phyloP scores from a whole-genome alignment of 1,140 invertebrate species.

The Paralvinella palmiformis region DNA sequence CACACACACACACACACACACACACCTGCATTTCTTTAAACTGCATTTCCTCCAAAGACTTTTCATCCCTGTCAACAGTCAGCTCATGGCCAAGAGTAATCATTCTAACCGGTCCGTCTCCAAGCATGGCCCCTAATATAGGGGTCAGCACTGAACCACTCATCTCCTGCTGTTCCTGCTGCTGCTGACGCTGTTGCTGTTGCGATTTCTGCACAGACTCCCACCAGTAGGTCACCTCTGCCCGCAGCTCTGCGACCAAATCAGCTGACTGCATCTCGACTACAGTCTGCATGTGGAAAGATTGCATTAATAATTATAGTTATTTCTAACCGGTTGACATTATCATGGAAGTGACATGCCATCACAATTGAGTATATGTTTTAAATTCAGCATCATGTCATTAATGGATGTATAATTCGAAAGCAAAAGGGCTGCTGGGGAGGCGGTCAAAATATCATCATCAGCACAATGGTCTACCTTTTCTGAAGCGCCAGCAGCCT shows the following conservation, averaged over 20 bases:
- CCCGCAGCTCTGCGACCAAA: constrained; percentile 80
- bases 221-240: constrained; percentile 91
- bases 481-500: constrained; percentile 73
- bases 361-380: neutral
- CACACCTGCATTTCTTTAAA: constrained; percentile 74
- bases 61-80: constrained; percentile 87
- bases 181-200: constrained; percentile 31
- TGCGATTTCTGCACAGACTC: constrained; percentile 56
- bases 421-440: neutral
- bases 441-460: neutral
- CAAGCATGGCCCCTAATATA: constrained; percentile 51
- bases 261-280: constrained; percentile 66
- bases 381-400: neutral
- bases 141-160: constrained; percentile 38
- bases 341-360: neutral
- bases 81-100: constrained; percentile 90
- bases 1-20: no score
- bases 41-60: constrained; percentile 78
- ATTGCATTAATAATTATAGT: neutral
- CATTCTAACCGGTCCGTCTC: constrained; percentile 79
- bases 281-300: constrained; percentile 38
- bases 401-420: neutral
- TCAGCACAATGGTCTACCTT: no score
- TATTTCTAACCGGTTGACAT: neutral
- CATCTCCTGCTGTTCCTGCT: constrained; percentile 14